Base-by-base conservation (phyloP, 2,113 vertebrate species). In the Albula goreensis region DNA sequence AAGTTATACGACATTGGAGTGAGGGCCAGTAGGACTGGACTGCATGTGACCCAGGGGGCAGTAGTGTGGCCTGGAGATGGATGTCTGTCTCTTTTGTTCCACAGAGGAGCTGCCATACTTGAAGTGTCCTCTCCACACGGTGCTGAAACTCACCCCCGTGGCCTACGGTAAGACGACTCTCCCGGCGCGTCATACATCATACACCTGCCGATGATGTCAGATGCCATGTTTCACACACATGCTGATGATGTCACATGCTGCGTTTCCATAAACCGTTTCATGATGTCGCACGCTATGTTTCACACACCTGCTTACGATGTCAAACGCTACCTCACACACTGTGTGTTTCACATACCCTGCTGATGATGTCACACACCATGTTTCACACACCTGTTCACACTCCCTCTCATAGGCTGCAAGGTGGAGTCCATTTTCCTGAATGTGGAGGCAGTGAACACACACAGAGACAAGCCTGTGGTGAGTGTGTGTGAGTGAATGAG, bases 361-460 rank as follows among this genome's bases (percentile, higher is more conserved):
- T 60, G 3, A 12, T 12, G 4, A 60, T 60, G 57, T 60, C 12
- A 8, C 57, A 83, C 17, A 15, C 50, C 8, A 1, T 56, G n/a
- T 53, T 53, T 50, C 50, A 7, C 70, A 11, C 74, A n/a, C 70
- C 17, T 12, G n/a, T 22, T 70, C 60, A 49, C 52, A 74, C 57
- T 70, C 90, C 31, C 89, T 87, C 85, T 48, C 86, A 4, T 81
- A 99, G 97, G 97, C 0, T 98, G 97, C 82, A 95, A 97, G 92
- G 91, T 97, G 2, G 97, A 98, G 83, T 92, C 96, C 7, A 95
- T 97, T 87, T 97, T 95, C 93, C 96, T 98, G 82, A 97, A 98
- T 50, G 91, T 99, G 4, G 97, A 97, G 88, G 97, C 97, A 0
- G 96, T 98, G 51, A 97, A 98, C 92, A 99, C 97, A 13, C 97